Conservation (phyloP, 1,140 invertebrate genomes). For the Temnothorax curvispinosus region DNA sequence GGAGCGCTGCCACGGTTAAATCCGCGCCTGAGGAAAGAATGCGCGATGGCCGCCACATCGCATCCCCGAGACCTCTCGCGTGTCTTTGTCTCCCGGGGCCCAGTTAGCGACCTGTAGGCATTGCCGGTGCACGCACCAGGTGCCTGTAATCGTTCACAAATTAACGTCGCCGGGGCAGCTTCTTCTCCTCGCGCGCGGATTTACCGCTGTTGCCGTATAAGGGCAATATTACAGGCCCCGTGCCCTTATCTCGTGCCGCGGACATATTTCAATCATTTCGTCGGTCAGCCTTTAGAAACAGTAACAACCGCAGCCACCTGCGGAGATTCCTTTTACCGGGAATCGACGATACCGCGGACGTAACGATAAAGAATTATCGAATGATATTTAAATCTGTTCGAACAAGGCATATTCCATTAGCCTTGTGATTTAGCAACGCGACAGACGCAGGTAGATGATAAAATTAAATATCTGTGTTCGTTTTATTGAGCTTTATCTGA, state of each 20-base stretch:
- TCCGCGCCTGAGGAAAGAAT: constrained; percentile 75
- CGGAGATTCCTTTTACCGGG: background rate
- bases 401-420: background rate
- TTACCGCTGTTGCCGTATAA: constrained; percentile 79
- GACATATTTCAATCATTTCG: constrained; percentile 79
- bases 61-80: constrained; percentile 64
- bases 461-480: background rate
- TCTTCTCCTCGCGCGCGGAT: constrained; percentile 77
- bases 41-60: constrained; percentile 75
- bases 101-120: constrained; percentile 38
- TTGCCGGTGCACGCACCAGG: constrained; percentile 76
- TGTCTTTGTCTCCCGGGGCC: constrained; percentile 72
- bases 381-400: background rate
- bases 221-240: constrained; percentile 74
- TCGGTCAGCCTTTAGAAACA: constrained; percentile 46
- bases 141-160: constrained; percentile 85
- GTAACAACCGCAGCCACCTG: constrained; percentile 5
- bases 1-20: constrained; percentile 36
- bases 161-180: constrained; percentile 82
- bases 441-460: background rate
- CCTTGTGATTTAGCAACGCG: background rate
- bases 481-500: constrained; percentile 1
- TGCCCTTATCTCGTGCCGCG: constrained; percentile 58
- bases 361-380: constrained; percentile 16
- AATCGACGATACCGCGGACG: background rate